Evolutionary conservation across 2,888 invertebrate genomes (phyloP), one percentile per base, ranked within the genome.

Genomic region (Bruchidius siliquastri): DNA sequence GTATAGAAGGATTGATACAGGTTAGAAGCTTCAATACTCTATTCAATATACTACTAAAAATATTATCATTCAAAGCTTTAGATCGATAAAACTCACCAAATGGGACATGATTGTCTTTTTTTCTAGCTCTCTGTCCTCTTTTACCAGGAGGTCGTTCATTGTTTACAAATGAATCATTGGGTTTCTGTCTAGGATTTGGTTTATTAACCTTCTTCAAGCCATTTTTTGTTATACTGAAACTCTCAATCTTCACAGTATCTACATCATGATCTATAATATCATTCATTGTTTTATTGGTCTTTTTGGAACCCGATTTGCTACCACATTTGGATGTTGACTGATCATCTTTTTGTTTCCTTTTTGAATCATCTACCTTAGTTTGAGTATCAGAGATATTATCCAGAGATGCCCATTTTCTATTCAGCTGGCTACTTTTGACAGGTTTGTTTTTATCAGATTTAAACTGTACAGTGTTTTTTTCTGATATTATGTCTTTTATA

Each of bases 391-490:
- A 84, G 84, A 81, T 88, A 83, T 84, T 88, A 80, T 91, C 91
- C 22, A 91, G 83, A 20, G 91, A 91, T 26, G 90, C 90, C 91
- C 91, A 91, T 83, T 90, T 91, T 49, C 90, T 83, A 74, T 83
- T 84, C 49, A 88, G 82, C 77, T 88, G 85, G 77, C 84, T 86
- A 0, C 84, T 80, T 80, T 87, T 88, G 68, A 83, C 82, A 67
- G 85, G 84, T 72, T 88, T 88, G n/a, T 79, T 78, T 77, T 86
- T 87, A 66, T 86, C 85, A 49, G 84, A 85, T 76, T 85, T 87
- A 30, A 74, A 77, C 67, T 77, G 78, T 26, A 84, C 84, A 67
- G 84, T 82, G 21, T 77, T 80, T 75, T 83, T 83, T 26, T 84
- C 83, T 8, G 72, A 71, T 10, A 79, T 77, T 26, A 84, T 77